Percentiles rank a stretch among this genome's conserved stretches.
These are phyloP conservation scores for Semotilus atromaculatus DNA, from an alignment of 2,797 vertebrate species.

Conservation along the genomic window DNA sequence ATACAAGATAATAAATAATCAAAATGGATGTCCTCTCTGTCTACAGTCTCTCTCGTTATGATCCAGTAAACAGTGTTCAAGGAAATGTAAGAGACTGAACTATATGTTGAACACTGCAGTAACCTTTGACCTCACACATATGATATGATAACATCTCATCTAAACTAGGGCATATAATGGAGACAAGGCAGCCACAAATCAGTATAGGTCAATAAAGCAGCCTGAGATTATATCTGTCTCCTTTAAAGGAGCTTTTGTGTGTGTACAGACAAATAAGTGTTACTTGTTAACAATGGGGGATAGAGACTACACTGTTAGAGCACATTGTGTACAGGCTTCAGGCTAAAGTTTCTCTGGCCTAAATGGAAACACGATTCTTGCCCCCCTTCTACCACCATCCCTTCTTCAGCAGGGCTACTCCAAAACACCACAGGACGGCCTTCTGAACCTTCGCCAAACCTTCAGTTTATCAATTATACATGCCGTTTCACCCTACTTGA, in stretches of 20 bases:
- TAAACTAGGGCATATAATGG: background rate
- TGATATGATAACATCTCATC: conserved; percentile 33
- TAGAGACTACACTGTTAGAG: conserved; percentile 1
- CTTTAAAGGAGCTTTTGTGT: conserved; percentile 25
- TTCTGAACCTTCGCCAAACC: conserved; percentile 33
- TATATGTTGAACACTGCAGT: background rate
- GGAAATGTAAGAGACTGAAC: background rate
- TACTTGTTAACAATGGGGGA: conserved; percentile 14
- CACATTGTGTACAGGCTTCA: conserved; percentile 34
- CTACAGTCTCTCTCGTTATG: background rate
- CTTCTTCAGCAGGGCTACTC: conserved; percentile 15
- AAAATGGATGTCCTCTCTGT: background rate
- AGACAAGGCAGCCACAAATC: background rate
- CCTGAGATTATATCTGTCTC: background rate
- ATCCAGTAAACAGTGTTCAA: background rate
- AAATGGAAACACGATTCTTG: conserved; percentile 50
- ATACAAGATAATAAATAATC: background rate
- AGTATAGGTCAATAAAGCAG: conserved; percentile 5
- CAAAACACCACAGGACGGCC: conserved; percentile 17
- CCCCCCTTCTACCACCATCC: background rate
- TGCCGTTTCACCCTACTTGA: conserved; percentile 11
- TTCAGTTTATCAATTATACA: conserved; percentile 36
- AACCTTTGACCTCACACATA: conserved; percentile 41
- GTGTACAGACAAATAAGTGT: background rate
- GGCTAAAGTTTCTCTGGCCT: conserved; percentile 47